Conservation (phyloP, 2,113 vertebrate species). For the Triplophysa dalaica region DNA sequence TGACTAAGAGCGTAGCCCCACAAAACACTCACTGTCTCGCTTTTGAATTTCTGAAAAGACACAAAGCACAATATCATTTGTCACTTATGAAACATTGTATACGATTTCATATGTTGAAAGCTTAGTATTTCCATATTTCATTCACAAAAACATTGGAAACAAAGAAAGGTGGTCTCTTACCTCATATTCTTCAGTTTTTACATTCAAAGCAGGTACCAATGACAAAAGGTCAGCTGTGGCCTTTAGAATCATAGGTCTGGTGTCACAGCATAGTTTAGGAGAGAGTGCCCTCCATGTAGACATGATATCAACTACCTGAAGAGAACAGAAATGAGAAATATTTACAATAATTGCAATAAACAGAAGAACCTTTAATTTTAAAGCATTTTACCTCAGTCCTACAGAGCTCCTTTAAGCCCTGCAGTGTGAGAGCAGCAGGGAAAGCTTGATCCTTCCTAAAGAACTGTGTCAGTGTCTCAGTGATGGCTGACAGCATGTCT, state of each 20-base stretch:
- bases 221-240: conserved; percentile 83
- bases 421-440: conserved; percentile 84
- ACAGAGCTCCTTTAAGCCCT: conserved; percentile 89
- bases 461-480: conserved; percentile 83
- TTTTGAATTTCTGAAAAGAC: conserved; percentile 84
- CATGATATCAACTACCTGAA: conserved; percentile 89
- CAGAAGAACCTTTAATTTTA: background rate
- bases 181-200: conserved; percentile 89
- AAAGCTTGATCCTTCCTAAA: conserved; percentile 83
- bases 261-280: conserved; percentile 82
- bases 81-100: background rate
- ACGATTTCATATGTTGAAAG: background rate
- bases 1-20: conserved; percentile 84
- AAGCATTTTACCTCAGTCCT: conserved; percentile 82
- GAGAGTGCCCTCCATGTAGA: conserved; percentile 89
- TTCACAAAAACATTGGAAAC: background rate
- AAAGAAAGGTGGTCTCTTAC: conserved; percentile 62
- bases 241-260: conserved; percentile 83
- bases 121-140: background rate
- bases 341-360: background rate
- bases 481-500: conserved; percentile 92
- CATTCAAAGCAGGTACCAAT: conserved; percentile 83
- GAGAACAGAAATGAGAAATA: background rate
- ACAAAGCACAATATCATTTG: background rate
- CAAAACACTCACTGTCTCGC: conserved; percentile 83